Percentiles rank a stretch among this genome's conserved stretches.
phyloP scores from a whole-genome alignment of 2,113 vertebrate genomes.

The Hemicordylus capensis region DNA sequence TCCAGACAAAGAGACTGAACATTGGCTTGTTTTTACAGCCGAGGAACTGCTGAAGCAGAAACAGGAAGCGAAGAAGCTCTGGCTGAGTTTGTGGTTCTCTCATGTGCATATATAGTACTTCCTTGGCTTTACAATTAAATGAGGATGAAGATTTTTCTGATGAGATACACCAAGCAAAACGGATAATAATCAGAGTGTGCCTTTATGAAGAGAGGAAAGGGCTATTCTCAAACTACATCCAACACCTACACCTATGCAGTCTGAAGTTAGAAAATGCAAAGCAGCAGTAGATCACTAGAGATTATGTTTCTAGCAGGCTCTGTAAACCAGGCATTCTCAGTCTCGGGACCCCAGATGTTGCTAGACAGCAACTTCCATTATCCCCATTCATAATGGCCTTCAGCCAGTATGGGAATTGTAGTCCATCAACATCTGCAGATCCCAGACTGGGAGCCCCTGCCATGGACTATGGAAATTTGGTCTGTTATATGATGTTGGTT shows the following conservation, averaged over 20 bases:
- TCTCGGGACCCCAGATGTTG: no score
- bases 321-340: no score
- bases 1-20: not conserved
- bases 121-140: conserved; percentile 16
- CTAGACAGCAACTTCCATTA: no score
- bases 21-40: not conserved
- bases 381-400: no score
- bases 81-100: not conserved
- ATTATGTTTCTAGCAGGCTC: not conserved
- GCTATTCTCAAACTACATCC: conserved; percentile 43
- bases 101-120: not conserved
- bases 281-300: not conserved
- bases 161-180: conserved; percentile 33
- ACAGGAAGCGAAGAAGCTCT: not conserved
- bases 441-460: no score
- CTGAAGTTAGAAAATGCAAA: conserved; percentile 28
- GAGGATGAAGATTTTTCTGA: conserved; percentile 25
- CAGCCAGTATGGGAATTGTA: no score
- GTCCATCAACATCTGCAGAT: no score
- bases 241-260: conserved; percentile 32
- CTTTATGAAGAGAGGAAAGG: conserved; percentile 26
- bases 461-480: not conserved
- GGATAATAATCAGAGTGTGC: conserved; percentile 15
- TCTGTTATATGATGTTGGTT: not conserved
- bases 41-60: not conserved